Base-by-base conservation (phyloP, 1,140 invertebrate genomes). In the Drosophila nigromelanica region DNA sequence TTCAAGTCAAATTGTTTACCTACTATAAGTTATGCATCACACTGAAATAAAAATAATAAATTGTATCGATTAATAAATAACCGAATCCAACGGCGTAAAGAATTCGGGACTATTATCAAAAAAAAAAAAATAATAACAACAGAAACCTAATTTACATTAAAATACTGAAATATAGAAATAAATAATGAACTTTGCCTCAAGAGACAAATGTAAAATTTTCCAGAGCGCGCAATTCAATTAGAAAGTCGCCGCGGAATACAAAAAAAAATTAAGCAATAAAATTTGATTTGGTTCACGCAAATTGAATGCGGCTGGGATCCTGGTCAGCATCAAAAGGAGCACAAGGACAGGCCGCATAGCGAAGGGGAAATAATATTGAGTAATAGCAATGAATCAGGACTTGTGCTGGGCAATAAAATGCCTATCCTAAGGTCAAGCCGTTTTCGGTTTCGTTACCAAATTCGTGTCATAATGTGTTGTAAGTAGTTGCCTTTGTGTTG, bases 251-350 rank as follows among this genome's bases (percentile, higher is more conserved):
- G 72, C 45, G 15, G 58, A 69, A 52, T 55, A 78, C 69, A 87
- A 90, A 91, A 91, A 91, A 90, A 91, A 91, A 91, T 91, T 91
- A 67, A 91, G 89, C 89, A 91, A 91, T 91, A 91, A 91, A 91
- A 91, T 91, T 91, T 37, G 89, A 75, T 89, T 67, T 83, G 89
- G 89, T 91, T 91, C 89, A 91, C 80, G 85, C 73, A 73, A 78
- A 82, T 80, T 91, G 50, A 82, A 90, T 64, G 73, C 67, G 37
- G 8, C 7, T 10, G 2, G 33, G 7, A 8, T 35, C 24, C 27
- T 73, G 73, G 40, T 33, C 67, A 64, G 48, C 81, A 78, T 86
- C 83, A 87, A 86, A 86, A 78, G 78, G 68, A 79, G 55, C 58
- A 42, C 48, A 71, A 62, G 64, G 77, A 85, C 68, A 66, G 30